Evolutionary conservation across 2,113 vertebrate genomes (phyloP), one percentile per base, ranked within the genome.

Genomic region (Anhinga anhinga): DNA sequence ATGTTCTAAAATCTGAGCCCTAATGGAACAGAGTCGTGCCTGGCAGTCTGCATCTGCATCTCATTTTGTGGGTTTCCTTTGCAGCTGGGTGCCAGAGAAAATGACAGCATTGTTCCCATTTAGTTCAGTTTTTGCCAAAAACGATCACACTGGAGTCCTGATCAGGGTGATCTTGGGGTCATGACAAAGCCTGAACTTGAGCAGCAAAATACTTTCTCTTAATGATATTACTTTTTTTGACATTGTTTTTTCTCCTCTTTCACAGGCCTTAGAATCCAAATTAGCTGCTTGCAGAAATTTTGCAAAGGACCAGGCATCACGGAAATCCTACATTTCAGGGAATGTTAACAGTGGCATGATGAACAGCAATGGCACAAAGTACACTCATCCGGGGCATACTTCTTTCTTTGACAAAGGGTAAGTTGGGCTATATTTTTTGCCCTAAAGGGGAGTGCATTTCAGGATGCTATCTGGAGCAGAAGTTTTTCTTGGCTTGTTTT

Each of bases 361-460:
- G 92, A 98, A 98, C 90, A 99, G 98, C 98, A 99, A 95, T 0
- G 97, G 98, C 89, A 98, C 98, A 25, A 99, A 99, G 98, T 99
- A 99, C 98, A 98, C 99, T 34, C 99, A 99, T 90, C 96, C 99
- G 13, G 98, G 99, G 42, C 99, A 99, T 49, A 99, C 98, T 9
- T 99, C 99, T 50, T 99, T 99, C 98, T 99, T 99, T 2, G 99
- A 99, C 97, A 99, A 99, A 98, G 98, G 99, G 99, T 99, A 98
- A 99, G 99, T 97, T 29, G 11, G 56, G 34, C 19, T 52, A 12
- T 25, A 1, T 25, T 80, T 47, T 65, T 65, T 73, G 18, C 10
- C 47, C 36, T 77, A 14, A 4, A 69, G n/a, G 40, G 26, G 5
- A 25, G 12, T 14, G 9, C 2, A 0, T 22, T 85, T n/a, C 30